Evolutionary conservation across 2,888 invertebrate species (phyloP).

Genomic region (Pachycephus smyrnensis): DNA sequence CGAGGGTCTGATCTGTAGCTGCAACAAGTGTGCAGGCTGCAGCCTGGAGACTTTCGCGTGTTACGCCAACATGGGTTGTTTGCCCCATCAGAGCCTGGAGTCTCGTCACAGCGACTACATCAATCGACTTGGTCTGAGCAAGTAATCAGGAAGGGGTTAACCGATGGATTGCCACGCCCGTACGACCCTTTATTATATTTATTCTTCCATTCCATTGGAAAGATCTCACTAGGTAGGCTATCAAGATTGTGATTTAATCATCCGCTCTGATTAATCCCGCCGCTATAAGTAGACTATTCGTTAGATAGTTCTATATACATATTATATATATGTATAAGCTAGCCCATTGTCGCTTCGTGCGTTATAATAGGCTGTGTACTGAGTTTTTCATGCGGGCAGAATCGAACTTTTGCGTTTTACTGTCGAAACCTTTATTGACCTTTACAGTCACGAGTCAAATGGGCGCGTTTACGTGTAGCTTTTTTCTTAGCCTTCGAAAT

Average conservation of each 20-base stretch:
- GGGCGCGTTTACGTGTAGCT: neutral
- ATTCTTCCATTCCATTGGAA: conserved; percentile 32
- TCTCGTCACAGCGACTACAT: conserved; percentile 34
- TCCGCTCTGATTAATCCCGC: conserved; percentile 2
- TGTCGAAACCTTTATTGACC: neutral
- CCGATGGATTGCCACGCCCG: neutral
- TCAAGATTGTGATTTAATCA: neutral
- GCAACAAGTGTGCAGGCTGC: conserved; percentile 66
- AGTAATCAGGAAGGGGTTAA: conserved; percentile 29
- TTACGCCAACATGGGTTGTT: conserved; percentile 36
- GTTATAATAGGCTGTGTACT: neutral
- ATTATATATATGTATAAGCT: neutral
- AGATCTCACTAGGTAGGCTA: conserved; percentile 38
- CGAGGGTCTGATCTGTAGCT: conserved; percentile 62
- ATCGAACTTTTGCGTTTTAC: neutral
- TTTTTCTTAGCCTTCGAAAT: neutral
- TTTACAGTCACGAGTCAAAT: neutral
- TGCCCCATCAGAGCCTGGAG: conserved; percentile 35
- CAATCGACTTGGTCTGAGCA: conserved; percentile 33
- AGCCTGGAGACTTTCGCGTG: conserved; percentile 51
- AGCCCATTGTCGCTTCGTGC: neutral
- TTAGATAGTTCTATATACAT: neutral
- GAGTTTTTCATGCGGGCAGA: neutral
- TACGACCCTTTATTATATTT: neutral
- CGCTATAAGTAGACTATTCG: conserved; percentile 3